Base-by-base conservation (phyloP, 2,113 vertebrate genomes). In the Regulus satrapa region DNA sequence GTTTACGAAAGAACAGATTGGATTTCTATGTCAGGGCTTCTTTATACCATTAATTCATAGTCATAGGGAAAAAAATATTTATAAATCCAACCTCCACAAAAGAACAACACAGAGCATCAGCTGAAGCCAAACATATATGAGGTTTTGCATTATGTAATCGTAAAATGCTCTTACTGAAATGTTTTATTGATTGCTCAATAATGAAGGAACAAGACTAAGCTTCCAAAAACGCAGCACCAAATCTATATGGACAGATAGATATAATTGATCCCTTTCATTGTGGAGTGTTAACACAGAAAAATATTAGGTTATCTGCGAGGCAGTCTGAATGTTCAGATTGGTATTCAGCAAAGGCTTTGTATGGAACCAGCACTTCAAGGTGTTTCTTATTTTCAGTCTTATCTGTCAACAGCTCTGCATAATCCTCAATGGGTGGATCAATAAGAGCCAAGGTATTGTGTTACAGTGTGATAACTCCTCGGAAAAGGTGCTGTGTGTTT, bases 131-230 rank as follows among this genome's bases (percentile, higher is more conserved):
- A 88, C 28, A 79, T 88, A 36, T 52, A 91, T 67, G 85, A 73
- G 89, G 68, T 21, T 94, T 80, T 78, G 86, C 19, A 74, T 85
- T 83, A 74, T 8, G 12, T 73, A 92, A 67, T 61, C 0, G 0
- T 85, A 81, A 95, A 97, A 92, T 32, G 58, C 68, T 95, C 81
- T 48, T 71, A 29, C 56, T 85, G 78, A 95, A 96, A 89, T 72
- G 89, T 85, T 93, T 95, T 97, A 97, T 96, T 95, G 97, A 96
- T 92, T 82, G 45, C 43, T 23, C 49, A 91, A 77, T 97, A 97
- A 95, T 94, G 88, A 97, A 89, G 66, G 77, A 89, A 89, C 67
- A 89, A 92, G 73, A 49, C 21, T 90, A 92, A 90, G 58, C 75
- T 85, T 91, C 93, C 86, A 78, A 71, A 93, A 95, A 94, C 3